These are phyloP conservation scores for Keiferia lycopersicella DNA, from an alignment of 2,888 invertebrate species.

Conservation along the genomic window DNA sequence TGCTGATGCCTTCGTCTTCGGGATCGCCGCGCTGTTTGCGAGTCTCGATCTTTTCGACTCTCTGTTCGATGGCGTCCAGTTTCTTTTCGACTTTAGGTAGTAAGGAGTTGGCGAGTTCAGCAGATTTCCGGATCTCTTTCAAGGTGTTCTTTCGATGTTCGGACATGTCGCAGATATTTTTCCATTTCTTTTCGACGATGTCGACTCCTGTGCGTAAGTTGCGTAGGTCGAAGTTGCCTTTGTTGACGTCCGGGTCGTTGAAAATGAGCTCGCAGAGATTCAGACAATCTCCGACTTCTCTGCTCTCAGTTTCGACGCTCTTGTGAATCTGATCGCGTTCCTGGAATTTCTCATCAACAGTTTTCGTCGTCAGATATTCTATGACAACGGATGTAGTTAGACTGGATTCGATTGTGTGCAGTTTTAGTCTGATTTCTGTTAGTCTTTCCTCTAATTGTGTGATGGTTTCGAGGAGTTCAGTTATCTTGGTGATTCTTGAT, in stretches of 20 bases:
- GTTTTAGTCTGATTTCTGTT: conserved; percentile 86
- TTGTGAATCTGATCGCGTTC: conserved; percentile 88
- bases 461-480: conserved; percentile 87
- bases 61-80: conserved; percentile 81
- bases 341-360: conserved; percentile 85
- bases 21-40: conserved; percentile 68
- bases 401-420: conserved; percentile 86
- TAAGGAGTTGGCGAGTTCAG: conserved; percentile 84
- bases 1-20: conserved; percentile 80
- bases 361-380: conserved; percentile 83
- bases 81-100: conserved; percentile 83
- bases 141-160: conserved; percentile 81
- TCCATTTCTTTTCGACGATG: conserved; percentile 90
- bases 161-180: conserved; percentile 86
- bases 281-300: conserved; percentile 88
- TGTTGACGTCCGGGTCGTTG: conserved; percentile 87
- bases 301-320: conserved; percentile 88
- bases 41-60: conserved; percentile 77
- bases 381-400: conserved; percentile 85
- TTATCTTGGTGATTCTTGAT: conserved; percentile 86
- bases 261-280: conserved; percentile 89
- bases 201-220: conserved; percentile 85
- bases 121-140: conserved; percentile 80
- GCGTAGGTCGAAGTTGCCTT: conserved; percentile 86
- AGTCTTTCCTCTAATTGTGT: conserved; percentile 86